phyloP scores from a whole-genome alignment of 2,888 invertebrate genomes.

The Antheraea assamensis region DNA sequence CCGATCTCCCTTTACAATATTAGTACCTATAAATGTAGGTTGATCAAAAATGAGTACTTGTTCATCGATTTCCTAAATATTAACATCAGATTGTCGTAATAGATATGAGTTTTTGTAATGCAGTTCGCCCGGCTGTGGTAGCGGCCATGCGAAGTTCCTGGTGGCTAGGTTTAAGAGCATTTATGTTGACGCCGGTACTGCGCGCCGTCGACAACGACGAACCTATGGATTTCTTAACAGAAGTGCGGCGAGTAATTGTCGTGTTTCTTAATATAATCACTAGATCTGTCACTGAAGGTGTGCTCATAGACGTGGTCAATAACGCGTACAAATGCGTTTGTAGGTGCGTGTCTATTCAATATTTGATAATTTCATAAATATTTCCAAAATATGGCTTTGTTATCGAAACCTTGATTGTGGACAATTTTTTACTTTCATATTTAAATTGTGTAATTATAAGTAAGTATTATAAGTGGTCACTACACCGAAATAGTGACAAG shows the following conservation, averaged over 20 bases:
- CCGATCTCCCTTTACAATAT: no score
- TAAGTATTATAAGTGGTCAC: no score
- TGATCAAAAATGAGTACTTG: no score
- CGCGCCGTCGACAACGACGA: slow-evolving; percentile 84
- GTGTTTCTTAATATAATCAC: slow-evolving; percentile 85
- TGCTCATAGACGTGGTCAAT: slow-evolving; percentile 77
- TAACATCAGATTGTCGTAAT: neutral
- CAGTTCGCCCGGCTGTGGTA: slow-evolving; percentile 59
- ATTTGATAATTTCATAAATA: no score
- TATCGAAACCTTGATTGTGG: no score
- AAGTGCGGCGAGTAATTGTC: slow-evolving; percentile 87
- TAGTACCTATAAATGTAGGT: no score
- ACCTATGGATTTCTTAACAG: slow-evolving; percentile 87
- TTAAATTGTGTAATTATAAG: no score
- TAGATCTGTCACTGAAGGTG: slow-evolving; percentile 55
- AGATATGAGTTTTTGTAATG: slow-evolving; percentile 18
- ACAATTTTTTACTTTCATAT: no score
- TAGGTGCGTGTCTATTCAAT: slow-evolving; percentile 38
- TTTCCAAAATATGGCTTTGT: no score
- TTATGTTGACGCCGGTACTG: slow-evolving; percentile 83
- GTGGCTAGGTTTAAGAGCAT: slow-evolving; percentile 77
- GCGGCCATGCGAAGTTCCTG: slow-evolving; percentile 49
- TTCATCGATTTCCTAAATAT: no score
- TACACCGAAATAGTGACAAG: no score
- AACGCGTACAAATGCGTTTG: slow-evolving; percentile 67